Base-by-base conservation (phyloP, 2,888 invertebrate species). In the Thumatha senex region DNA sequence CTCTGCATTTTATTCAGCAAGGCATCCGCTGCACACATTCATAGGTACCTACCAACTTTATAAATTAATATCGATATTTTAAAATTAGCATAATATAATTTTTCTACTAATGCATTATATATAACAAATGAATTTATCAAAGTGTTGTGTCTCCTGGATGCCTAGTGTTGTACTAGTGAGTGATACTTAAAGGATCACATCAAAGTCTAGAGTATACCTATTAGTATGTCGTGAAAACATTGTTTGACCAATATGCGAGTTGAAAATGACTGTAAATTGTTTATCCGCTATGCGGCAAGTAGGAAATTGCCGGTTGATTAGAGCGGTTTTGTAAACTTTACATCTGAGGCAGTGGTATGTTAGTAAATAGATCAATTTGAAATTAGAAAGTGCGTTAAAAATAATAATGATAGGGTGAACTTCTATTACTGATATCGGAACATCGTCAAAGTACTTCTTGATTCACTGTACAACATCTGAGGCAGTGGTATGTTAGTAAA, bases 21-120 rank as follows among this genome's bases (percentile, higher is more conserved):
- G 24, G 30, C 47, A 33, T 24, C 42, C 14, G 45, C 36, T 48
- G 54, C 57, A 50, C 66, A 35, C 5, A 40, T 35, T 39, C 59
- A 57, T 70, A 74, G 70, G 71, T 75, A 75, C 52, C 15, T 40
- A 61, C 54, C 18, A 24, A 24, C 18, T 24, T 24, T 44, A 12
- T 31, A 35, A 35, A 11, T 61, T 61, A 61, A 63, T 46, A 46
- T 47, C 56, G 51, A 14, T 40, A 50, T 39, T 42, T 47, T 58
- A 51, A 57, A 39, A 51, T 24, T 59, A 38, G 61, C 61, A 61
- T 56, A 15, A 48, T 51, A 38, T 10, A 29, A 49, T 54, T 49
- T 50, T 50, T 46, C 39, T 48, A 51, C 46, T 54, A 50, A 54
- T 40, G 45, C 51, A 54, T 49, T 45, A 58, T 50, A 55, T 55